Evolutionary conservation across 2,888 invertebrate species (phyloP).

Genomic region (Luperina testacea): DNA sequence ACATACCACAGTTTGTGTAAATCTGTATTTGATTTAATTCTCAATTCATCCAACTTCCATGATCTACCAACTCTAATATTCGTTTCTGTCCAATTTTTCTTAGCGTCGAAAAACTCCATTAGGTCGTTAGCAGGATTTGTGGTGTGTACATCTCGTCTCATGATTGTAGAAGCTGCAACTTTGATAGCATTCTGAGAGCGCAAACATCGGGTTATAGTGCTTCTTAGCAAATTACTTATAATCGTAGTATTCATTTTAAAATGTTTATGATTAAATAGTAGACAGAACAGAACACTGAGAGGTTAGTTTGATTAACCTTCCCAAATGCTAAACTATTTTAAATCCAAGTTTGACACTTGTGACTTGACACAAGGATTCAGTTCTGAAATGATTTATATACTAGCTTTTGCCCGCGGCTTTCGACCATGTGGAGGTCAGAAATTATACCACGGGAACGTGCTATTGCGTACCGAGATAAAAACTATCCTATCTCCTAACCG

Average conservation of each 20-base stretch:
- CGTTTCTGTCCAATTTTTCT: slow-evolving; percentile 95
- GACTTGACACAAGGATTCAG: not conserved
- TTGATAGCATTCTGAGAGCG: slow-evolving; percentile 71
- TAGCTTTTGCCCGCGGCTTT: not conserved
- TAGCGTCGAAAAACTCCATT: slow-evolving; percentile 97
- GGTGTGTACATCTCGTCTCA: slow-evolving; percentile 78
- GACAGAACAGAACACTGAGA: not conserved
- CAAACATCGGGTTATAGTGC: slow-evolving; percentile 66
- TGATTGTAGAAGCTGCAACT: slow-evolving; percentile 54
- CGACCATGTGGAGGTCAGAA: too few relatives aligned
- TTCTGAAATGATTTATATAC: slow-evolving; percentile 19
- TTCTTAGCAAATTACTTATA: slow-evolving; percentile 70
- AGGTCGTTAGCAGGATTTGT: slow-evolving; percentile 87
- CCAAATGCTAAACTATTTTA: too few relatives aligned
- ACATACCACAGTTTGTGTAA: slow-evolving; percentile 98
- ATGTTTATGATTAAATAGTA: not conserved
- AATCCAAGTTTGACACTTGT: slow-evolving; percentile 7
- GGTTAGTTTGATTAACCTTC: slow-evolving; percentile 10
- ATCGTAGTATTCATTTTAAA: slow-evolving; percentile 69
- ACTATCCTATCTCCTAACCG: not conserved
- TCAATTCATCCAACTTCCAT: slow-evolving; percentile 97
- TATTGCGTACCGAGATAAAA: not conserved
- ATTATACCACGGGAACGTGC: not conserved
- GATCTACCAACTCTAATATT: slow-evolving; percentile 95
- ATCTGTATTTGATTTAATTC: slow-evolving; percentile 98